These are phyloP conservation scores for Ariopsis seemanni DNA, from an alignment of 2,113 vertebrate species.

Conservation along the genomic window DNA sequence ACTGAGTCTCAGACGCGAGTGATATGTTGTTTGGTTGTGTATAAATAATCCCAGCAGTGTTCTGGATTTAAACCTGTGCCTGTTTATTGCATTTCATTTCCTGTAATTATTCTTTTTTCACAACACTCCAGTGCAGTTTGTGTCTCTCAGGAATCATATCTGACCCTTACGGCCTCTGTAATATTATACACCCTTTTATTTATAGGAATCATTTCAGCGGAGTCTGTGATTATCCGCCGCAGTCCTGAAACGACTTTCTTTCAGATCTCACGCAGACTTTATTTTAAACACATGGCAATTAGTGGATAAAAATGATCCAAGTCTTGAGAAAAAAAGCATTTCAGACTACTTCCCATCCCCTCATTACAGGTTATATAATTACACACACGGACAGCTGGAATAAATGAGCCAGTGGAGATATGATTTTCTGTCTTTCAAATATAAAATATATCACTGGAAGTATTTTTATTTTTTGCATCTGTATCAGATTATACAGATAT, in stretches of 20 bases:
- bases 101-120: not conserved
- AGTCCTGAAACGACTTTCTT: not conserved
- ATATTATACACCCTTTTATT: not conserved
- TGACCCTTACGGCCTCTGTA: not conserved
- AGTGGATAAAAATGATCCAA: not conserved
- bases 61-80: not conserved
- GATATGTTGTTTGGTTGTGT: not conserved
- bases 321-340: not conserved
- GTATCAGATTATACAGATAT: not conserved
- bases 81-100: not conserved
- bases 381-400: not conserved
- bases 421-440: not conserved
- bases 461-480: not conserved
- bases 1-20: not conserved
- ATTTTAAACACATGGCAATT: not conserved
- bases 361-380: not conserved
- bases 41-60: not conserved
- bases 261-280: not conserved
- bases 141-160: not conserved
- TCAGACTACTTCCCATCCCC: not conserved
- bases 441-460: not conserved
- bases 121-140: not conserved
- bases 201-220: not conserved
- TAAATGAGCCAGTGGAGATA: not conserved
- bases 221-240: not conserved